These are phyloP conservation scores for Pollenia griseotomentosa DNA, from an alignment of 2,888 invertebrate genomes.

Conservation along the genomic window DNA sequence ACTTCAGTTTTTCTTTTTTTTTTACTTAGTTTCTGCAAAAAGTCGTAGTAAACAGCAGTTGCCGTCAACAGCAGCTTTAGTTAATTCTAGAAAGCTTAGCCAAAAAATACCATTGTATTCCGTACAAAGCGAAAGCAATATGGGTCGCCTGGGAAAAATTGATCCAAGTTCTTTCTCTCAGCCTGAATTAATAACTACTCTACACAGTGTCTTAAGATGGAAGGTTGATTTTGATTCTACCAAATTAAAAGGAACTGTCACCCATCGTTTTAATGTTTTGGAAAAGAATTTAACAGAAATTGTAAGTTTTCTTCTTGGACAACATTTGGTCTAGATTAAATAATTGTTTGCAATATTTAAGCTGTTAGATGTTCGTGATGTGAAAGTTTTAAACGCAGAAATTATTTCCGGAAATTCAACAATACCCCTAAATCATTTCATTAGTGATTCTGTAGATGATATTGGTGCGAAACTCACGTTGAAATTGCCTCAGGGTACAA, in stretches of 20 bases:
- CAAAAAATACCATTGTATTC: slow-evolving; percentile 74
- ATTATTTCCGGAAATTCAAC: slow-evolving; percentile 82
- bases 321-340: neutral
- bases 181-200: slow-evolving; percentile 89
- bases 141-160: slow-evolving; percentile 87
- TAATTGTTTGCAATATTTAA: slow-evolving; percentile 81
- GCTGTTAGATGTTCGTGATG: slow-evolving; percentile 90
- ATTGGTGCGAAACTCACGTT: slow-evolving; percentile 93
- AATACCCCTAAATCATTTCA: slow-evolving; percentile 86
- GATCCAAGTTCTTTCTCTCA: slow-evolving; percentile 94
- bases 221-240: slow-evolving; percentile 90
- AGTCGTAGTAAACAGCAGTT: slow-evolving; percentile 74
- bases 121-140: slow-evolving; percentile 76
- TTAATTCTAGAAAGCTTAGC: slow-evolving; percentile 30
- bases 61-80: slow-evolving; percentile 40
- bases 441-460: slow-evolving; percentile 87
- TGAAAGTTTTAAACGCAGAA: slow-evolving; percentile 87
- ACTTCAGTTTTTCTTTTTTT: neutral
- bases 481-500: slow-evolving; percentile 86
- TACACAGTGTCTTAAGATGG: slow-evolving; percentile 87
- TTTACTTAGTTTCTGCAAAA: slow-evolving; percentile 76
- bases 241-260: slow-evolving; percentile 88
- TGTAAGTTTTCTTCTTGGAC: slow-evolving; percentile 84
- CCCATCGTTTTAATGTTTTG: slow-evolving; percentile 86
- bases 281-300: slow-evolving; percentile 85